phyloP scores from a whole-genome alignment of 2,113 vertebrate genomes.

The Charina bottae region DNA sequence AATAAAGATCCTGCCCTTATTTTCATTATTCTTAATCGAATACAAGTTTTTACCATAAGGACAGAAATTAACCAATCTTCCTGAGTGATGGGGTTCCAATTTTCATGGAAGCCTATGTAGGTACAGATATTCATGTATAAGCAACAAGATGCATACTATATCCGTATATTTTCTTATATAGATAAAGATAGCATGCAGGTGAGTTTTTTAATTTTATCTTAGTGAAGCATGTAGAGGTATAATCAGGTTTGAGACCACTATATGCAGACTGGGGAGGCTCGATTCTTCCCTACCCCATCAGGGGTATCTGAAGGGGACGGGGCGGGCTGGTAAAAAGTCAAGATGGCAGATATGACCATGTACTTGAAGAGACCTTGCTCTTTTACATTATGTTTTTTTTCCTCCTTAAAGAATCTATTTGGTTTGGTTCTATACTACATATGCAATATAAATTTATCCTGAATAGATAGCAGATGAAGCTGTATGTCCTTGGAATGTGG shows the following conservation, averaged over 20 bases:
- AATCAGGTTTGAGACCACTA: neutral
- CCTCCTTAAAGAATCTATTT: neutral
- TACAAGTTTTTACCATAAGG: neutral
- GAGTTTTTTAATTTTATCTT: neutral
- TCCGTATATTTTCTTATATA: neutral
- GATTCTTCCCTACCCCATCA: neutral
- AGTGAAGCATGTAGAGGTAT: neutral
- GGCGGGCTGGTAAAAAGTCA: neutral
- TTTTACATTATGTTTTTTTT: neutral
- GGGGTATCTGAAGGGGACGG: neutral
- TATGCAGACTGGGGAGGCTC: neutral
- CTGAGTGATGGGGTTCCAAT: neutral
- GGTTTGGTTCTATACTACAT: neutral
- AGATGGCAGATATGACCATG: neutral
- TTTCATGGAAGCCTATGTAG: neutral
- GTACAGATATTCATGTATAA: neutral
- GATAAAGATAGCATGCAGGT: neutral
- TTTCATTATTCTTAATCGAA: neutral
- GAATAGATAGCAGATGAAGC: neutral
- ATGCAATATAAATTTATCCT: neutral
- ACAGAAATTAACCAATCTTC: neutral
- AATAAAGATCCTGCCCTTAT: neutral
- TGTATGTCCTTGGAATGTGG: neutral
- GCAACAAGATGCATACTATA: too few species aligned
- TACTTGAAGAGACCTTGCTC: neutral